A percentile compares a stretch with the other conserved stretches of the same genome.
These are phyloP conservation scores for Drosophila obscura DNA, from an alignment of 1,140 invertebrate genomes.

Conservation along the genomic window DNA sequence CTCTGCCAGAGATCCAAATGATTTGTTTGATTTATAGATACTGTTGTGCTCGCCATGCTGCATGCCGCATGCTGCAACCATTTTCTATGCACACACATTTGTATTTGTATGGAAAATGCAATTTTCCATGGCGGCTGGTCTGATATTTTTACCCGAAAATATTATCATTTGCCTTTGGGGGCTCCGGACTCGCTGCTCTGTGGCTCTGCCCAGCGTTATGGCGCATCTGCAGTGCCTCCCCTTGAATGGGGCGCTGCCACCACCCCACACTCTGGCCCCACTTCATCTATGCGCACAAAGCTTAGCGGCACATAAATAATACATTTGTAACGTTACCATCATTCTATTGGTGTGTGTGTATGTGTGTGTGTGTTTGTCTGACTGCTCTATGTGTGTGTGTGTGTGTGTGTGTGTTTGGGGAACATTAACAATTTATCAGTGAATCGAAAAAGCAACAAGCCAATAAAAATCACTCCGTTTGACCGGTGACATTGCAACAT, in stretches of 20 bases:
- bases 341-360: background rate
- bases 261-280: background rate
- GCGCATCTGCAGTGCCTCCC: conserved; percentile 22
- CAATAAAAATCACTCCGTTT: conserved; percentile 80
- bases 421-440: conserved; percentile 79
- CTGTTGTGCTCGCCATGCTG: background rate
- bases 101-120: conserved; percentile 21
- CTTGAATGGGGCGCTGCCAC: conserved; percentile 14
- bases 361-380: too few relatives aligned
- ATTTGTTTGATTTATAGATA: conserved; percentile 64
- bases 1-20: conserved; percentile 5
- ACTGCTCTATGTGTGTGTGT: background rate
- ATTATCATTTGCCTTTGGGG: conserved; percentile 37
- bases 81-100: conserved; percentile 42
- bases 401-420: conserved; percentile 38
- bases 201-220: background rate
- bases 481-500: conserved; percentile 63
- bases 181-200: background rate
- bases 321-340: conserved; percentile 70
- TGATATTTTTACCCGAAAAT: conserved; percentile 38
- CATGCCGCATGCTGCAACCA: conserved; percentile 10
- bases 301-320: conserved; percentile 78
- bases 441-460: conserved; percentile 78
- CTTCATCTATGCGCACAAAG: conserved; percentile 57
- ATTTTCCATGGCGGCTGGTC: conserved; percentile 28